Evolutionary conservation across 1,140 invertebrate species (phyloP).

Genomic region (Dolichoris vasculosae): DNA sequence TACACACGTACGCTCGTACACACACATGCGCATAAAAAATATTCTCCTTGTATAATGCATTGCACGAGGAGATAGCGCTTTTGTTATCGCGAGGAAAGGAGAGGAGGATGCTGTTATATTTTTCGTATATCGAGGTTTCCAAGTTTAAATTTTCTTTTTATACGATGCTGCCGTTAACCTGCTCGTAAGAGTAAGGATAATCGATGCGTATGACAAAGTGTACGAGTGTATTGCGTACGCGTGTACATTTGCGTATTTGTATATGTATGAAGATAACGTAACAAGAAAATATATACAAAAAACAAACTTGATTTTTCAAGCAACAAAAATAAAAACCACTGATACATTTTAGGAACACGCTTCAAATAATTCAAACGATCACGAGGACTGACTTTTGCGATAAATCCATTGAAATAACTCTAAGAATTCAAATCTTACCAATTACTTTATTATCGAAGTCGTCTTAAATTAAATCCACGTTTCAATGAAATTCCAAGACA

Average conservation of each 20-base stretch:
- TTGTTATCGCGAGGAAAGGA: neutral
- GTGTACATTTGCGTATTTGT: neutral
- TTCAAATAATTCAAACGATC: neutral
- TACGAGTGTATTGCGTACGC: neutral
- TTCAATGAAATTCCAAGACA: neutral
- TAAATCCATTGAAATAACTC: neutral
- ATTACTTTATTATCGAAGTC: neutral
- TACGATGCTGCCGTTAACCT: neutral
- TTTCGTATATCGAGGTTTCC: neutral
- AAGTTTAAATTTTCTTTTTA: neutral
- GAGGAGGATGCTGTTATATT: neutral
- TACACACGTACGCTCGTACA: neutral
- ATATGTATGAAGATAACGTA: neutral
- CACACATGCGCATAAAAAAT: neutral
- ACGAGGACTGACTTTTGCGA: neutral
- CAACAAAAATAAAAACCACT: neutral
- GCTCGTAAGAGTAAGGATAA: neutral
- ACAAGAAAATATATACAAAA: neutral
- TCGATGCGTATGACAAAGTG: neutral
- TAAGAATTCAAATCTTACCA: neutral
- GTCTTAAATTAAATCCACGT: neutral
- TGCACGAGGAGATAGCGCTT: neutral
- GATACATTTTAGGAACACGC: neutral
- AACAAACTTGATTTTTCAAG: neutral
- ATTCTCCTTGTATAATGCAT: neutral